Percentiles rank a stretch among this genome's conserved stretches.
Evolutionary conservation across 2,113 vertebrate species (phyloP).

Genomic region (Callipepla squamata): DNA sequence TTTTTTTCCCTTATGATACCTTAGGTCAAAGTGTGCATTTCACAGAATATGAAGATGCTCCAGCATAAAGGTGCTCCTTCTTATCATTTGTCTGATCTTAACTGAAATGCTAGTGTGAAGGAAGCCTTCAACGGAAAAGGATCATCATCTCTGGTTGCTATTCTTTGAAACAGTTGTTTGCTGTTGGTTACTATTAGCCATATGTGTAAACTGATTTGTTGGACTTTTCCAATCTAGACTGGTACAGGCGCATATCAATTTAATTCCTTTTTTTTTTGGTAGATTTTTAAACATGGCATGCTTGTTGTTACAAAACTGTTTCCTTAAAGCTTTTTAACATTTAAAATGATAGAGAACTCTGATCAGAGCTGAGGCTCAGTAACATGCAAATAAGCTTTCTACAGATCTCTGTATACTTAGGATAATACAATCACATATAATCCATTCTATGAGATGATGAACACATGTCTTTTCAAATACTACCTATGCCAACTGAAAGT

Average conservation of each 20-base stretch:
- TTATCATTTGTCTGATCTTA: background rate
- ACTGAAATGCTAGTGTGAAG: background rate
- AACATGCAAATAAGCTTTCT: background rate
- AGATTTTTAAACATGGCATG: background rate
- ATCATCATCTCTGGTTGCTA: background rate
- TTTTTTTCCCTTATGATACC: background rate
- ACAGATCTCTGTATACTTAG: background rate
- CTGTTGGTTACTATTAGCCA: background rate
- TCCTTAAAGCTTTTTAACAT: background rate
- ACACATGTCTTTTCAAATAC: background rate
- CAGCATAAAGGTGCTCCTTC: background rate
- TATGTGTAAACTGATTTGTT: background rate
- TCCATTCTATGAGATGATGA: background rate
- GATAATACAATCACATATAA: background rate
- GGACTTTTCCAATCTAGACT: background rate
- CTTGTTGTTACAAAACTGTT: background rate
- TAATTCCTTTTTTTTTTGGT: background rate
- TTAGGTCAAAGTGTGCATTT: background rate
- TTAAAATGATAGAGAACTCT: background rate
- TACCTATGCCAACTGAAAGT: background rate
- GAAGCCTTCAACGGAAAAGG: background rate
- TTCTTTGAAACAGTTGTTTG: background rate
- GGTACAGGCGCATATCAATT: background rate
- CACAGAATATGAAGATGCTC: background rate
- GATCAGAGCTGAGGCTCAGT: background rate